Conservation (phyloP, 2,113 vertebrate species). For the Varanus salvator region DNA sequence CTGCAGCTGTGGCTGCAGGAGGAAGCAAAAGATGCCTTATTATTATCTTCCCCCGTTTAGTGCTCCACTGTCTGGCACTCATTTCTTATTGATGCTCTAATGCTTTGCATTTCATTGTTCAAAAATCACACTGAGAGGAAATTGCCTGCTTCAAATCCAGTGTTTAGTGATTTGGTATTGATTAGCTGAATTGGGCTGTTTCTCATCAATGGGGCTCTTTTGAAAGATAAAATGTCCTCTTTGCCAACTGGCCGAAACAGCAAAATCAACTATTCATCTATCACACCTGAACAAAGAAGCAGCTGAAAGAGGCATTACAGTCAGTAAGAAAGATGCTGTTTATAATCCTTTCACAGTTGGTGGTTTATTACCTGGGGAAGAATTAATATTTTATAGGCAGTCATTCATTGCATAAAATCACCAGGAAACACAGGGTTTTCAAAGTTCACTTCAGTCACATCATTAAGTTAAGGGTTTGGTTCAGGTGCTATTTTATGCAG, state of each 20-base stretch:
- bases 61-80: background rate
- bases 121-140: background rate
- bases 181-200: background rate
- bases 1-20: background rate
- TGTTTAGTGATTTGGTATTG: constrained; percentile 6
- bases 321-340: background rate
- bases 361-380: background rate
- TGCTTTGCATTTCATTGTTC: background rate
- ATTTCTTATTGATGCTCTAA: background rate
- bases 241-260: background rate
- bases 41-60: background rate
- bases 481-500: background rate
- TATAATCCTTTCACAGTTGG: background rate
- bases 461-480: background rate
- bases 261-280: background rate
- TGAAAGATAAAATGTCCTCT: background rate
- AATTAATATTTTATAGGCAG: background rate
- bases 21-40: background rate
- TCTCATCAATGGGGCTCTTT: background rate
- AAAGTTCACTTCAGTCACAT: background rate
- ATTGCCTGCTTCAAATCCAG: background rate
- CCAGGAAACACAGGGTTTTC: background rate
- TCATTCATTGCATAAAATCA: constrained; percentile 10
- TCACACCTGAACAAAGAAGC: background rate
- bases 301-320: background rate